Evolutionary conservation across 2,797 vertebrate genomes (phyloP).

Genomic region (Oreochromis mossambicus): DNA sequence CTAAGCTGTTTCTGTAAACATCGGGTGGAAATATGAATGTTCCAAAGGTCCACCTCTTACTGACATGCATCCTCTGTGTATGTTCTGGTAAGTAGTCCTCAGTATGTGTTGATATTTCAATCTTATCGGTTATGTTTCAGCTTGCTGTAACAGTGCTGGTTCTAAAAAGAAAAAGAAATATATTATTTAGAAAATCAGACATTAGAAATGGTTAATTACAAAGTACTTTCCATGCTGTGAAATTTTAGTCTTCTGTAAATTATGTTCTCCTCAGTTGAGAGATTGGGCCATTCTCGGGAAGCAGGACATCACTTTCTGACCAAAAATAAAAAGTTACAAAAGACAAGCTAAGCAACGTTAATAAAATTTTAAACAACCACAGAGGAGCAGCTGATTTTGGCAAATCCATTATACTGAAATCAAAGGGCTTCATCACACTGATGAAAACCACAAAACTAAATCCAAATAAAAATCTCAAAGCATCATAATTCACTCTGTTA

Average conservation of each 20-base stretch:
- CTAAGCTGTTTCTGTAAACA: background rate
- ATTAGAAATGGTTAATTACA: background rate
- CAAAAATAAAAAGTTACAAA: background rate
- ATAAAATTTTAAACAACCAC: background rate
- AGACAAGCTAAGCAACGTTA: background rate
- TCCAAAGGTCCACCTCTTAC: conserved; percentile 11
- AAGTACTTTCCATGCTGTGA: background rate
- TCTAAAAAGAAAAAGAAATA: background rate
- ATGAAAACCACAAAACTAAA: background rate
- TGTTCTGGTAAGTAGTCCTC: conserved; percentile 48
- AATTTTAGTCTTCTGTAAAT: background rate
- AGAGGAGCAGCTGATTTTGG: background rate
- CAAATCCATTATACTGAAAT: background rate
- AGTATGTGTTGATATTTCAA: background rate
- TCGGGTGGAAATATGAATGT: conserved; percentile 44
- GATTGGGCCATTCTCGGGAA: background rate
- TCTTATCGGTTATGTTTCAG: background rate
- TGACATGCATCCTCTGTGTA: conserved; percentile 25
- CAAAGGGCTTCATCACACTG: background rate
- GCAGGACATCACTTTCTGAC: background rate
- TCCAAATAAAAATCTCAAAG: background rate
- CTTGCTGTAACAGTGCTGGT: background rate
- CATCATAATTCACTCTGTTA: background rate
- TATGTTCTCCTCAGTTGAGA: background rate
- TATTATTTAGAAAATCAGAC: background rate